phyloP scores from a whole-genome alignment of 2,113 vertebrate genomes.

The Ceyx cyanopectus region DNA sequence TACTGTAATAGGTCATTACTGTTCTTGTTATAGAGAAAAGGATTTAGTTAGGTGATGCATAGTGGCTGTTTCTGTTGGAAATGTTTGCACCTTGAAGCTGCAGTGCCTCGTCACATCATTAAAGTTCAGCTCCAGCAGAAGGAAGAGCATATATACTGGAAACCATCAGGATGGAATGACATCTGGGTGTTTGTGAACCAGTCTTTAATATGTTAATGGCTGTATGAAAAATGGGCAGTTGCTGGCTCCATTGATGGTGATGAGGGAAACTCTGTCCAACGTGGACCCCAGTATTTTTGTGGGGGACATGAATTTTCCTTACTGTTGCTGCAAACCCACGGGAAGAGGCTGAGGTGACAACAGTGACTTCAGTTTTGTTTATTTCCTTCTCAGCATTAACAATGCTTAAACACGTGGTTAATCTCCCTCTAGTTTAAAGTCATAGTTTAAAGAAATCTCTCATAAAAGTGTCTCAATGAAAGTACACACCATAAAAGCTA shows the following conservation, averaged over 20 bases:
- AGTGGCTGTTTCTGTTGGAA: constrained; percentile 39
- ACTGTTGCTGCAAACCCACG: background rate
- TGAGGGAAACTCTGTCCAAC: background rate
- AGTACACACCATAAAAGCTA: constrained; percentile 18
- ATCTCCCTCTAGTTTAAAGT: constrained; percentile 42
- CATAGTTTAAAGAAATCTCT: constrained; percentile 45
- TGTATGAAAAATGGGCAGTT: background rate
- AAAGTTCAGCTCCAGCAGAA: background rate
- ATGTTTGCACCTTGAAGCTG: constrained; percentile 45
- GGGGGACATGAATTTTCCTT: background rate
- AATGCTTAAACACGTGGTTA: constrained; percentile 35
- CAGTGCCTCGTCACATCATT: constrained; percentile 27
- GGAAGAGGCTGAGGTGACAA: background rate
- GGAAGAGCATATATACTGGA: constrained; percentile 10
- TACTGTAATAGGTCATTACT: constrained; percentile 71
- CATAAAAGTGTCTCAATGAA: constrained; percentile 32
- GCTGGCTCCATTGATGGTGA: background rate
- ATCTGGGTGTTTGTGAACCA: background rate
- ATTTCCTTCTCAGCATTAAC: constrained; percentile 7
- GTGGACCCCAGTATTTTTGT: background rate
- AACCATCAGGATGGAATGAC: background rate
- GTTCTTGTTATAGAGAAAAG: constrained; percentile 61
- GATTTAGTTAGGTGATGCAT: constrained; percentile 65
- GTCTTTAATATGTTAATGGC: constrained; percentile 25
- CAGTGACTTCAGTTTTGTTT: background rate